Base-by-base conservation (phyloP, 1,140 invertebrate genomes). In the Spodoptera litura region DNA sequence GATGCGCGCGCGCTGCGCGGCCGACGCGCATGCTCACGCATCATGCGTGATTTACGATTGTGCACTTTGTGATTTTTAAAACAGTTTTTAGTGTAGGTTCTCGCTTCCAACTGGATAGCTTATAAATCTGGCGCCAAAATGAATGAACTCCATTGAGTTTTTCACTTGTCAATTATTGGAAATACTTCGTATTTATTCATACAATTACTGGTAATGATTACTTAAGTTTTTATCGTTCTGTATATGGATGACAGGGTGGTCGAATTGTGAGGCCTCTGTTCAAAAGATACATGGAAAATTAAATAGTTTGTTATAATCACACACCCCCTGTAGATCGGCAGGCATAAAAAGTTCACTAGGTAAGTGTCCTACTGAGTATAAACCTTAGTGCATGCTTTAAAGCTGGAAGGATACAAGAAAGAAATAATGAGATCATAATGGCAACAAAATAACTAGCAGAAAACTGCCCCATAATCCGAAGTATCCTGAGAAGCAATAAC, bases 41-140 rank as follows among this genome's bases (percentile, higher is more conserved):
- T 87, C 83, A 80, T 58, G 66, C 71, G 84, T 92, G 89, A 94
- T 94, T 92, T 93, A 93, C 89, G 89, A 90, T 87, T 85, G 81
- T 78, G 84, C 81, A 81, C 83, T 86, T 89, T 87, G 85, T 84
- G 87, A 89, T 83, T 89, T 79, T 87, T 88, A 88, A 88, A 89
- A 88, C 82, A 80, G 88, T 93, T 94, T 93, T 94, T 92, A 83
- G 78, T 74, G 52, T 79, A 51, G 80, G 72, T 89, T 90, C 87
- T 89, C 91, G 89, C 87, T 89, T 88, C 83, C 78, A 80, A 78
- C 78, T 78, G 82, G 84, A 87, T 90, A 83, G 83, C 88, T 87
- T 88, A 90, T 92, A 88, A 92, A 91, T 91, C 86, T 89, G 90
- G 88, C 90, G 89, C 89, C 87, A 91, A 92, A 90, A 91, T 93